Conservation (phyloP, 2,888 invertebrate species). For the Xestia c-nigrum region DNA sequence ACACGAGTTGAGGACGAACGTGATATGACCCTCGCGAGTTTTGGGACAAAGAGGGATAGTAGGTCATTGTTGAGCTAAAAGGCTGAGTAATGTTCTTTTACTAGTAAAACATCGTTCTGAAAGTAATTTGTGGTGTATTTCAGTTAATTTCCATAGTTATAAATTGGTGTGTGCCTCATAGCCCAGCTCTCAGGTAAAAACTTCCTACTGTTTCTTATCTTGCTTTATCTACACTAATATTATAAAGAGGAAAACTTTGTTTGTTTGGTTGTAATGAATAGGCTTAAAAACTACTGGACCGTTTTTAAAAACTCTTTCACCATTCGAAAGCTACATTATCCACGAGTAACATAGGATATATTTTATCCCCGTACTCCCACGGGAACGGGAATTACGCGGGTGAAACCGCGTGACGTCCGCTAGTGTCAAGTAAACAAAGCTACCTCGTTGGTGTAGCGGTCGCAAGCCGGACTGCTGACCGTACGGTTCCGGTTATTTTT, state of each 20-base stretch:
- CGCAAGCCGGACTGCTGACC: not conserved
- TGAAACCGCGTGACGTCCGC: too few species aligned
- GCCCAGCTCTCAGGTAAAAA: not conserved
- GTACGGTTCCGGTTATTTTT: too few species aligned
- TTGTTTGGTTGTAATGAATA: too few species aligned
- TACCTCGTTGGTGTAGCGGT: not conserved
- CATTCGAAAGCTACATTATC: too few species aligned
- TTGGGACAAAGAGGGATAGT: constrained; percentile 3
- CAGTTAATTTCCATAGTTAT: not conserved
- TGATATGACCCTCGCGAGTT: constrained; percentile 15
- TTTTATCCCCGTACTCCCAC: too few species aligned
- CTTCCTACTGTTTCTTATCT: too few species aligned
- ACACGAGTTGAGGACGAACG: constrained; percentile 28
- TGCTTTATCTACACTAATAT: too few species aligned
- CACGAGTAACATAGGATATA: too few species aligned
- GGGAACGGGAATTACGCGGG: too few species aligned
- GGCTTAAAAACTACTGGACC: too few species aligned
- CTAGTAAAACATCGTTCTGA: not conserved
- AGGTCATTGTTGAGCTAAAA: not conserved
- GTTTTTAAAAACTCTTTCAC: too few species aligned
- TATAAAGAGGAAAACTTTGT: too few species aligned
- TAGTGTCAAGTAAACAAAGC: not conserved
- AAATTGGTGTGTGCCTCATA: not conserved
- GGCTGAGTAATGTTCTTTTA: not conserved
- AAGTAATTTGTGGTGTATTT: not conserved